These are phyloP conservation scores for Habroteleia sp. DNA, from an alignment of 2,888 invertebrate genomes.

Conservation along the genomic window DNA sequence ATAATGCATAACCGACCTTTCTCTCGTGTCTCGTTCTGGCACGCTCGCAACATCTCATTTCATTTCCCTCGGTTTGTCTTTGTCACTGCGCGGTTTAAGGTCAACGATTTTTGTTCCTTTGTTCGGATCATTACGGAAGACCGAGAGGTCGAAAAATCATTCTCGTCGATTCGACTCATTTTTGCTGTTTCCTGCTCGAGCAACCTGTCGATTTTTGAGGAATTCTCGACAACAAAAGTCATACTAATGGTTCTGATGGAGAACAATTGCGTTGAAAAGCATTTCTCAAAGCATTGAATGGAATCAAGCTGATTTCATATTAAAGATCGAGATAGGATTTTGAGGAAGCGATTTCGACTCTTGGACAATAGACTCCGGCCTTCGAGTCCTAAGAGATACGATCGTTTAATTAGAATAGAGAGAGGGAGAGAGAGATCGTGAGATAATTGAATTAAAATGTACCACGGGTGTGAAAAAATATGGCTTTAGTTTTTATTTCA, in stretches of 20 bases:
- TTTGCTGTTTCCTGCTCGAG: slow-evolving; percentile 24
- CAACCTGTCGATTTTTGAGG: slow-evolving; percentile 19
- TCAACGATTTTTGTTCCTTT: slow-evolving; percentile 39
- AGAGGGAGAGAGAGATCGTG: no score
- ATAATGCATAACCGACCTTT: slow-evolving; percentile 28
- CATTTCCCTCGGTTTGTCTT: slow-evolving; percentile 26
- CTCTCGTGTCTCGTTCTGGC: slow-evolving; percentile 3
- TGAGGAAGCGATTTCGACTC: slow-evolving; percentile 17
- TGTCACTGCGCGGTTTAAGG: slow-evolving; percentile 29
- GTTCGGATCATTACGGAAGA: slow-evolving; percentile 49
- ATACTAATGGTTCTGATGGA: slow-evolving; percentile 44
- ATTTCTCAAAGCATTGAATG: slow-evolving; percentile 24
- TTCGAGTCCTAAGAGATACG: background rate
- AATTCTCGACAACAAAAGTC: slow-evolving; percentile 25
- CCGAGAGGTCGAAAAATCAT: slow-evolving; percentile 30
- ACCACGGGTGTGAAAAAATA: slow-evolving; percentile 67
- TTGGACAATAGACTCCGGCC: slow-evolving; percentile 16
- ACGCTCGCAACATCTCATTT: slow-evolving; percentile 7
- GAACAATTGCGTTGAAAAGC: slow-evolving; percentile 42
- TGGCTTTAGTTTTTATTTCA: no score
- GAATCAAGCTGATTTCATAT: slow-evolving; percentile 13
- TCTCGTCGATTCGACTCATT: slow-evolving; percentile 17
- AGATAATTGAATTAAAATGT: slow-evolving; percentile 12
- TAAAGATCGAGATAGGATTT: slow-evolving; percentile 23
- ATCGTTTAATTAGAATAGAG: slow-evolving; percentile 15